phyloP scores from a whole-genome alignment of 2,113 vertebrate genomes.

The Oncorhynchus nerka region DNA sequence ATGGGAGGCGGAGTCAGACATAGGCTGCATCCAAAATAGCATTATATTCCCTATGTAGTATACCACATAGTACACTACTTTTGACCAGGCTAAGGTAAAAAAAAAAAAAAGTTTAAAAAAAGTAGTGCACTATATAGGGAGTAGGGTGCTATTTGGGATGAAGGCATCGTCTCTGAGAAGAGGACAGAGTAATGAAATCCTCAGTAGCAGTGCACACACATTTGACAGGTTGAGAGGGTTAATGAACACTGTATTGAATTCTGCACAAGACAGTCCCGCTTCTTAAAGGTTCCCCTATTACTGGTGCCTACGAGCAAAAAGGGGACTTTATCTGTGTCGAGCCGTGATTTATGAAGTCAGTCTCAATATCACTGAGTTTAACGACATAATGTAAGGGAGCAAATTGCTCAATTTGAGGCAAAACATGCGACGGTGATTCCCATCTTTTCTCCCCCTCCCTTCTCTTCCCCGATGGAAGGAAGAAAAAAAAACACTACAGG shows the following conservation, averaged over 20 bases:
- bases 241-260: slow-evolving; percentile 37
- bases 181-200: slow-evolving; percentile 7
- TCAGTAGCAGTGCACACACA: not conserved
- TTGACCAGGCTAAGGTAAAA: too few relatives aligned
- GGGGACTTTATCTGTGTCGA: slow-evolving; percentile 24
- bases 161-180: not conserved
- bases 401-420: slow-evolving; percentile 40
- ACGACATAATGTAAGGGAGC: slow-evolving; percentile 39
- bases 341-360: slow-evolving; percentile 43
- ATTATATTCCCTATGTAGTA: too few relatives aligned
- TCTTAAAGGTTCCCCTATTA: slow-evolving; percentile 22
- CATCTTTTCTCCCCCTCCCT: not conserved
- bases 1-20: not conserved
- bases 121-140: too few relatives aligned
- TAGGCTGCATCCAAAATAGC: too few relatives aligned
- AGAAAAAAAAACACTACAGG: not conserved
- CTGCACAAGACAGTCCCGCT: slow-evolving; percentile 17
- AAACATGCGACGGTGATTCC: slow-evolving; percentile 11
- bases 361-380: slow-evolving; percentile 40
- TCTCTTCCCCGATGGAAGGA: too few relatives aligned
- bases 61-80: too few relatives aligned
- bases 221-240: slow-evolving; percentile 19
- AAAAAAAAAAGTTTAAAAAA: too few relatives aligned
- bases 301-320: slow-evolving; percentile 8
- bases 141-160: not conserved